Evolutionary conservation across 2,113 vertebrate genomes (phyloP).

Genomic region (Salminus brasiliensis): DNA sequence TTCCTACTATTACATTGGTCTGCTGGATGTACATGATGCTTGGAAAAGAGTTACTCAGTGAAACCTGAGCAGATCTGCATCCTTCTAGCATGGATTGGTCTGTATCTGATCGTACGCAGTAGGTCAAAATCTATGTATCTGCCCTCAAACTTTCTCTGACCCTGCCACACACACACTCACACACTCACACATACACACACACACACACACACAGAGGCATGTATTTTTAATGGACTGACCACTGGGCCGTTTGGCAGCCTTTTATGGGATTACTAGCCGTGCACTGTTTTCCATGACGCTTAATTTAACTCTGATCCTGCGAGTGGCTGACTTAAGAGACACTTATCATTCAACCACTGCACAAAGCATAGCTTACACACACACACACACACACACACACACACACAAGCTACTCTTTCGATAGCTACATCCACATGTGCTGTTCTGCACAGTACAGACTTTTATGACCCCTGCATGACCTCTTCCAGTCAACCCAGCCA

Average conservation of each 20-base stretch:
- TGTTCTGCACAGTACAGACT: too few species aligned
- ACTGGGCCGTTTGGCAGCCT: neutral
- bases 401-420: neutral
- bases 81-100: neutral
- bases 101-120: neutral
- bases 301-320: neutral
- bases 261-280: neutral
- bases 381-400: neutral
- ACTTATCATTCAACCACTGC: neutral
- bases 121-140: neutral
- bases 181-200: neutral
- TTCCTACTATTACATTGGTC: too few species aligned
- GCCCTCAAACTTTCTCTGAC: neutral
- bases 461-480: constrained; percentile 4
- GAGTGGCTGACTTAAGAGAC: neutral
- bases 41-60: too few species aligned
- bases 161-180: constrained; percentile 1
- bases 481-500: neutral
- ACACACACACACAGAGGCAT: neutral
- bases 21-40: too few species aligned
- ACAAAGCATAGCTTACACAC: neutral
- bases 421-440: neutral
- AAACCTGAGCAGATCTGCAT: neutral
- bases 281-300: neutral
- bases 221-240: neutral